Evolutionary conservation across 2,113 vertebrate species (phyloP).

Genomic region (Loxodonta africana): DNA sequence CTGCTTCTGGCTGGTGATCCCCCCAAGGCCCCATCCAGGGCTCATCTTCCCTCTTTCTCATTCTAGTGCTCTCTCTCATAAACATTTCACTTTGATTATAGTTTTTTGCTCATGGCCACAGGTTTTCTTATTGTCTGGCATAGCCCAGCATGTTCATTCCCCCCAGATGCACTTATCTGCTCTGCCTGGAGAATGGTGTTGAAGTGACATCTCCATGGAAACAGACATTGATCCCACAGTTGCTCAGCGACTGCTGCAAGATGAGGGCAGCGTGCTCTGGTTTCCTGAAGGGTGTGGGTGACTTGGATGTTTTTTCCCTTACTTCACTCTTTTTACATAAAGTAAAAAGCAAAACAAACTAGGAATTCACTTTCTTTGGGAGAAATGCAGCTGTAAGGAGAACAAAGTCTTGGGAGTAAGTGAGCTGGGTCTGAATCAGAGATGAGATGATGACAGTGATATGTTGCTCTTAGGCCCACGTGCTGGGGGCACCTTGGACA

Average conservation of each 20-base stretch:
- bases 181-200: conserved; percentile 87
- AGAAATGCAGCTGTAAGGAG: not conserved
- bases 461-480: rapidly evolving
- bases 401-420: not conserved
- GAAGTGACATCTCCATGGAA: conserved; percentile 93
- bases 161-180: not conserved
- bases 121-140: conserved; percentile 40
- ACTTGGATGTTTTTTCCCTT: not conserved
- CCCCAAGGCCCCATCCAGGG: not conserved
- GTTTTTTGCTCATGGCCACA: not conserved
- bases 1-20: not conserved
- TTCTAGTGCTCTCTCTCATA: not conserved
- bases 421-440: not conserved
- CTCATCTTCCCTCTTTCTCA: not conserved
- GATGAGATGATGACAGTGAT: not conserved
- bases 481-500: not conserved
- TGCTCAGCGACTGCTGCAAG: conserved; percentile 90
- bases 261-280: conserved; percentile 90
- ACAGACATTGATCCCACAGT: conserved; percentile 91
- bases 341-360: conserved; percentile 44
- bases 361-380: not conserved
- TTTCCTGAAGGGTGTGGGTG: conserved; percentile 72
- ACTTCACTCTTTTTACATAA: not conserved
- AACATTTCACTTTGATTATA: not conserved
- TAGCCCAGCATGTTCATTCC: not conserved